Percentiles rank a stretch among this genome's conserved stretches.
Evolutionary conservation across 2,888 invertebrate genomes (phyloP).

Genomic region (Galeopsomyia nigrocyanea): DNA sequence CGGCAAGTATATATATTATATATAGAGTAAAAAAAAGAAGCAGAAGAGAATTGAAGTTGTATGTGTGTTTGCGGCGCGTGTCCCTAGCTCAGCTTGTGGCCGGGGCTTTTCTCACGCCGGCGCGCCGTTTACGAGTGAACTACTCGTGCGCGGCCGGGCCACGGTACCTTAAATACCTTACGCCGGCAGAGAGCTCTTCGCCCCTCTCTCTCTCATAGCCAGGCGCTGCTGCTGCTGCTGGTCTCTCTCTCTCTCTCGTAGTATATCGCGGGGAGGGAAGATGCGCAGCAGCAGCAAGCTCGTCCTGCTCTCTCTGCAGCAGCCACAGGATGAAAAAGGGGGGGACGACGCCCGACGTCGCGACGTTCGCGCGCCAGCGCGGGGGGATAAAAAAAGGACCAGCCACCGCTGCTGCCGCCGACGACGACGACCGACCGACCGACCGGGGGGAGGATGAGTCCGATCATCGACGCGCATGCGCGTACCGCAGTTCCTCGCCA

Average conservation of each 20-base stretch:
- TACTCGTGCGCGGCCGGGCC: constrained; percentile 74
- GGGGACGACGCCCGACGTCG: constrained; percentile 48
- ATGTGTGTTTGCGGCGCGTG: too few relatives aligned
- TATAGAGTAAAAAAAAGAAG: too few relatives aligned
- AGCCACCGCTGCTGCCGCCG: constrained; percentile 1
- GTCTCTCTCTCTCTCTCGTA: constrained; percentile 29
- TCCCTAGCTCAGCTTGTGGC: neutral
- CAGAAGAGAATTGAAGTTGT: too few relatives aligned
- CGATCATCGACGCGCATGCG: constrained; percentile 28
- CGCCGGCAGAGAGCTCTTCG: constrained; percentile 71
- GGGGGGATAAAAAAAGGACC: constrained; percentile 39
- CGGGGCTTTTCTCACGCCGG: constrained; percentile 39
- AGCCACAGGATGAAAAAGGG: constrained; percentile 7
- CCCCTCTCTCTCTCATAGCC: constrained; percentile 52
- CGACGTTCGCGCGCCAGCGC: constrained; percentile 40
- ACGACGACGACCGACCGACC: constrained; percentile 12
- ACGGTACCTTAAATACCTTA: constrained; percentile 75
- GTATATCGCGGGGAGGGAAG: constrained; percentile 7
- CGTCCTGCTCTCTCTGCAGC: neutral
- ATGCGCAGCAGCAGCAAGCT: constrained; percentile 4
- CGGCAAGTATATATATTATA: constrained; percentile 45
- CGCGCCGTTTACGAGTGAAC: constrained; percentile 73
- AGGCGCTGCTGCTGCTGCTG: constrained; percentile 22
- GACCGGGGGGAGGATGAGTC: constrained; percentile 25
- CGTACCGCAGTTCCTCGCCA: neutral